A percentile compares a stretch with the other conserved stretches of the same genome.
Evolutionary conservation across 2,797 vertebrate species (phyloP).

Genomic region (Catharus ustulatus): DNA sequence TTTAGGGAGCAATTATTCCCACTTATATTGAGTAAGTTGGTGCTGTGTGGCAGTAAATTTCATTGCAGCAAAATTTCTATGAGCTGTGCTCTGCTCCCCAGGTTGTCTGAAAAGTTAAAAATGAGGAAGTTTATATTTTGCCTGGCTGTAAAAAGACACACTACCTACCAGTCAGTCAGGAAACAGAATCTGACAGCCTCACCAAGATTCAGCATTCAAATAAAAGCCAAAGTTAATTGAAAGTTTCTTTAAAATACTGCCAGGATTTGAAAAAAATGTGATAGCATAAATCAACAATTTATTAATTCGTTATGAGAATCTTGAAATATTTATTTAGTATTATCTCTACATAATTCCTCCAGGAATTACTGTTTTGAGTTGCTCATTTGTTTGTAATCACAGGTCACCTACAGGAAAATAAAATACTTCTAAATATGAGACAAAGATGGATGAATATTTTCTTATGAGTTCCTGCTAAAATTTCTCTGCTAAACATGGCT

Average conservation of each 20-base stretch:
- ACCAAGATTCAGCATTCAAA: not conserved
- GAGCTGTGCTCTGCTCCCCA: not conserved
- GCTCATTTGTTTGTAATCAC: not conserved
- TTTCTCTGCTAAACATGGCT: not conserved
- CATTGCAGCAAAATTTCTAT: not conserved
- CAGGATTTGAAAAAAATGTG: not conserved
- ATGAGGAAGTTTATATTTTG: not conserved
- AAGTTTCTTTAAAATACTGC: not conserved
- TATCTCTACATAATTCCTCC: slow-evolving; percentile 1
- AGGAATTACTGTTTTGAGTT: not conserved
- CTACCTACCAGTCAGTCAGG: not conserved
- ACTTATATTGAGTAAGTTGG: not conserved
- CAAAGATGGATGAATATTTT: slow-evolving; percentile 4
- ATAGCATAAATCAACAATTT: not conserved
- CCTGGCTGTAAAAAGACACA: not conserved
- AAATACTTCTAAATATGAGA: not conserved
- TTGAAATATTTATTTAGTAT: slow-evolving; percentile 3
- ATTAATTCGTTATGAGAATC: slow-evolving; percentile 11
- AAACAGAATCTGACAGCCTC: not conserved
- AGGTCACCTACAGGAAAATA: not conserved
- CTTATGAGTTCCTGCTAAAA: not conserved
- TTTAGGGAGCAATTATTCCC: slow-evolving; percentile 6
- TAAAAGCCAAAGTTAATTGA: not conserved
- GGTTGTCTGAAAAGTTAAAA: not conserved
- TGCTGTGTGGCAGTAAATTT: slow-evolving; percentile 9